Evolutionary conservation across 2,797 vertebrate species (phyloP), one percentile per base, ranked within the genome.

Genomic region (Nyctalus aviator): DNA sequence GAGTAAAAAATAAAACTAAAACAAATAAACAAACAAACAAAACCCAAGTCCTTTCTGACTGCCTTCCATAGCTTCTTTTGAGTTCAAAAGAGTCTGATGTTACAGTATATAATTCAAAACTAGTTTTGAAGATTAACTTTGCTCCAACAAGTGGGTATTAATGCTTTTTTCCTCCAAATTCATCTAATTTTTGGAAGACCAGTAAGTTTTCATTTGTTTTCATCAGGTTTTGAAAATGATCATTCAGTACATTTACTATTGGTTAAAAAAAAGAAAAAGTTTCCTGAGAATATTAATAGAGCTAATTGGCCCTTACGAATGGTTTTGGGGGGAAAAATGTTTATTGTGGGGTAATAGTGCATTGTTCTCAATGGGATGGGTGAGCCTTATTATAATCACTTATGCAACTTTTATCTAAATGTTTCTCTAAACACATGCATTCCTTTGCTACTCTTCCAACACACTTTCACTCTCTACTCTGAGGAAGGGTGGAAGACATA

Each of bases 171-270:
- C n/a, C 20, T 37, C 25, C 5, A 62, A 4, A 25, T 72, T 82
- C 71, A 27, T 71, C 59, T 97, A 23, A 41, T 46, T 86, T 95
- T 95, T 88, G 44, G 4, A 94, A 91, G 57, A 78, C 76, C 1
- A 94, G 27, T 86, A 88, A 66, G 13, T 92, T 94, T 85, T 68
- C 46, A 73, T 90, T 96, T 85, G 75, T 37, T 92, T 3, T 59
- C 14, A 46, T 73, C 78, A 79, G 66, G 23, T 88, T 93, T 90
- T 86, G 62, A 91, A 97, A 90, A 75, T 64, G n/a, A 57, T 81
- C 44, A 64, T 59, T 59, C 25, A 59, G 18, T 79, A 30, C 8
- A 72, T 71, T 93, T 41, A 81, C 41, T 94, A n/a, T 46, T 94
- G 57, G 27, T 86, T 5, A 37, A 37, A 37, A 37, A 37, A 37